Percentiles rank a stretch among this genome's conserved stretches.
These are phyloP conservation scores for Neopipo cinnamomea DNA, from an alignment of 2,113 vertebrate species.

Conservation along the genomic window DNA sequence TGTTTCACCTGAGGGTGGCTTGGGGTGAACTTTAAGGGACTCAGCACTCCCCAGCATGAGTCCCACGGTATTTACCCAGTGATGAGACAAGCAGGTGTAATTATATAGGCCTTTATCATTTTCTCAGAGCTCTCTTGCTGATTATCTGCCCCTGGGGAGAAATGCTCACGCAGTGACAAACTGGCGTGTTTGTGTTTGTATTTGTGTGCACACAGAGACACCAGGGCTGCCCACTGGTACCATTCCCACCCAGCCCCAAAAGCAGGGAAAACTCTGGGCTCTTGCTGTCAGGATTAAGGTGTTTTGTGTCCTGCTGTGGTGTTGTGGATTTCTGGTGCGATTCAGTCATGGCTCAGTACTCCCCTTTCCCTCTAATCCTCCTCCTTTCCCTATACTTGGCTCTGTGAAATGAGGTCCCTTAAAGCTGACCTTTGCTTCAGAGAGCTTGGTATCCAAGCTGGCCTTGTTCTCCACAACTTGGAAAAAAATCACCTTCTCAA, in stretches of 20 bases:
- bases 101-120: not conserved
- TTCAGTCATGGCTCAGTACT: not conserved
- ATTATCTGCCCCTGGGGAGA: not conserved
- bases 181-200: accelerated
- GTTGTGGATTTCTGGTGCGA: not conserved
- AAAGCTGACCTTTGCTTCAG: not conserved
- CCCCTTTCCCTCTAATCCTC: not conserved
- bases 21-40: not conserved
- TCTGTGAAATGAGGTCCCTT: not conserved
- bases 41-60: not conserved
- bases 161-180: not conserved
- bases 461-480: not conserved
- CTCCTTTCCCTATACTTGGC: accelerated
- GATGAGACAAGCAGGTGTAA: not conserved
- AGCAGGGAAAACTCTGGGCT: accelerated
- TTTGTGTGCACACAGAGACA: not conserved
- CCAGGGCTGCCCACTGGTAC: not conserved
- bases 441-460: not conserved
- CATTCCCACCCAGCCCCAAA: not conserved
- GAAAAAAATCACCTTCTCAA: not conserved
- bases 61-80: not conserved
- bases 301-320: not conserved
- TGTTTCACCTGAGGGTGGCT: not conserved
- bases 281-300: not conserved
- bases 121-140: not conserved